Base-by-base conservation (phyloP, 1,140 invertebrate species). In the Hirudo medicinalis region DNA sequence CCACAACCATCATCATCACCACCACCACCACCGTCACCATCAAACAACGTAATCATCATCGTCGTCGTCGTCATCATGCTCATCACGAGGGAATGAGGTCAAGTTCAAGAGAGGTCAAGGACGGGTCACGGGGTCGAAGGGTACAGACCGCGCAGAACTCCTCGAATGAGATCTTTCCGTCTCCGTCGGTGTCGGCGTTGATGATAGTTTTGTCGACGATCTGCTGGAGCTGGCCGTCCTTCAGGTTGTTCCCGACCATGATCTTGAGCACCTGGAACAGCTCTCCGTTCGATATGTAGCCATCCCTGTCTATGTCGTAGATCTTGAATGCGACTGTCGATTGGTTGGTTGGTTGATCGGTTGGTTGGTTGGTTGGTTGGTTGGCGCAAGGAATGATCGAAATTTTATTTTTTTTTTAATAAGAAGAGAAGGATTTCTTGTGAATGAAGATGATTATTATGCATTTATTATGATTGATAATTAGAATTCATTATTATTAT, bases 291-390 rank as follows among this genome's bases (percentile, higher is more conserved):
- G 93, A 96, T 78, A 98, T 97, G 80, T 89, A 97, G 20, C 95
- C 95, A 84, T 98, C 95, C 82, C 97, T 97, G 85, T 98, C 94
- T 91, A 98, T 96, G 82, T 98, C 95, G 81, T 98, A 98, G 81
- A 98, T 97, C 83, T 94, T 89, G 83, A 97, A 98, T 17, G 94
- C 95, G 85, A 98, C 83, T 84, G 57, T 32, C 11, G 57, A 11
- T 63, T 63, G 22, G 13, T 11, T 11, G 43, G 13, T 15, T 49
- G 43, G 40, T 6, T 6, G 40, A 11, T 6, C 4, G 40, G 40
- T 6, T 40, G 40, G 40, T 6, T 40, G 40, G 40, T 6, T 40
- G 40, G 40, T 6, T 40, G 40, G 40, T 6, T 40, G 40, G 40
- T 6, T 40, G 40, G 40, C 4, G 4, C 4, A 11, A 40, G 4